Conservation (phyloP, 2,888 invertebrate genomes). For the Herminia tarsipennalis region DNA sequence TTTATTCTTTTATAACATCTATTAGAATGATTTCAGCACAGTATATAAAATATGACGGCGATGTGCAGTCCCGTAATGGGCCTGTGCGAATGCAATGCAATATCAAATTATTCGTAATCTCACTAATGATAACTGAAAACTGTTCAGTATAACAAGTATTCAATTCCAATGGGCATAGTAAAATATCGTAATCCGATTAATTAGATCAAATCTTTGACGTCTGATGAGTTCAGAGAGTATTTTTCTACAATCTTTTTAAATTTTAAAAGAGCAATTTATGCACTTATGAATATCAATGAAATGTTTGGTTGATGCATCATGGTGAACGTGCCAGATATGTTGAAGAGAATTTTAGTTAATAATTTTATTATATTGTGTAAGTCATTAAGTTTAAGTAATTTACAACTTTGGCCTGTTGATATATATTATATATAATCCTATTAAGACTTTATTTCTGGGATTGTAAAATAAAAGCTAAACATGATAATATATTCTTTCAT, state of each 20-base stretch:
- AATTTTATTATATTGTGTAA: conserved; percentile 85
- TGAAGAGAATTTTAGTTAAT: conserved; percentile 85
- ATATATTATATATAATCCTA: conserved; percentile 85
- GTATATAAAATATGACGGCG: conserved; percentile 4
- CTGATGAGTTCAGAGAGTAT: conserved; percentile 80
- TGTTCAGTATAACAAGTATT: conserved; percentile 41
- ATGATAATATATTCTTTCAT: conserved; percentile 60
- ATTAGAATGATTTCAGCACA: conserved; percentile 14
- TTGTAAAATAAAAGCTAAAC: conserved; percentile 84
- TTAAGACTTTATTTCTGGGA: conserved; percentile 85
- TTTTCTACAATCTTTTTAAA: conserved; percentile 84
- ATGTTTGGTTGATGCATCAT: conserved; percentile 81
- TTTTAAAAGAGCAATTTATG: conserved; percentile 75
- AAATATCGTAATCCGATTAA: conserved; percentile 65
- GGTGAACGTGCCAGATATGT: conserved; percentile 83
- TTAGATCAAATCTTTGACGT: conserved; percentile 72
- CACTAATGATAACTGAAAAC: conserved; percentile 72
- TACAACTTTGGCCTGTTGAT: conserved; percentile 85
- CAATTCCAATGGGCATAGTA: conserved; percentile 67
- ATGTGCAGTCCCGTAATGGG: conserved; percentile 9
- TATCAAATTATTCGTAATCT: conserved; percentile 61
- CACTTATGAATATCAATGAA: conserved; percentile 78
- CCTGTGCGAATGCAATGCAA: conserved; percentile 22
- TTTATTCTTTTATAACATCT: conserved; percentile 4
- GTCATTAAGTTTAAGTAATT: conserved; percentile 86